phyloP scores from a whole-genome alignment of 2,113 vertebrate genomes.

The Rattus norvegicus region GRCr8 NC_086037.1:59260001-59260500 shows the following conservation, averaged over 20 bases:
- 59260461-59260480: not conserved
- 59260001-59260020: not conserved
- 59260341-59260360: not conserved
- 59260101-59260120: not conserved
- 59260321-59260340: not conserved
- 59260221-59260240: not conserved
- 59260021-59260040: not conserved
- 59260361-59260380: too few species aligned
- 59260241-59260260: not conserved
- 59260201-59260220: not conserved
- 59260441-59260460: rapidly evolving
- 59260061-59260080: rapidly evolving
- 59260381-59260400: too few species aligned
- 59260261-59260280: not conserved
- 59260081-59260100: not conserved
- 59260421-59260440: not conserved
- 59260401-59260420: too few species aligned
- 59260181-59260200: not conserved
- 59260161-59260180: not conserved
- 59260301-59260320: too few species aligned
- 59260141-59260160: not conserved
- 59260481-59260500: not conserved
- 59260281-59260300: not conserved
- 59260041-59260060: not conserved
- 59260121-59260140: not conserved